Evolutionary conservation across 2,888 invertebrate genomes (phyloP), one percentile per base, ranked within the genome.

Genomic region (Hypercompe scribonia): DNA sequence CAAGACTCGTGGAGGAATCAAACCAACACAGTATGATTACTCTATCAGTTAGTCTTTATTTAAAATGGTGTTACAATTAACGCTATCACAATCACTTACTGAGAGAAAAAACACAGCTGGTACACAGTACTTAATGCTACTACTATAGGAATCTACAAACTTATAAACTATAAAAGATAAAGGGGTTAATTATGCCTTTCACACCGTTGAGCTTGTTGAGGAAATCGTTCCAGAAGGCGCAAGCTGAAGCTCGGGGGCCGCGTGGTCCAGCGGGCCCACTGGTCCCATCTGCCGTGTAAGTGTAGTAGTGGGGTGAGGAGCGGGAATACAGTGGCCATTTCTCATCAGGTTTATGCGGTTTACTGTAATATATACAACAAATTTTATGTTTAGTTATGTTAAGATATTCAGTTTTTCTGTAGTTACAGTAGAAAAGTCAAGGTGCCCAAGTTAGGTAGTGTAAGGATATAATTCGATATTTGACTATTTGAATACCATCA

Each of bases 151-250:
- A 2, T 33, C 34, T 34, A 54, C 7, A 10, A 21, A 54, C 36
- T 61, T 46, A 66, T 66, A 42, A 66, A 66, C 66, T 66, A 66
- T 0, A 70, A 50, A 71, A 31, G 7, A 46, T 36, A 15, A 31
- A 50, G 70, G 46, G 39, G 64, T 70, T 78, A 96, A 67, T 33
- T 68, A 64, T 68, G 68, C 61, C 71, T 61, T 65, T 67, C 79
- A 65, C 75, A 96, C 97, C 97, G 92, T 97, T 96, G 84, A 99
- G 97, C 92, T 98, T 97, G 78, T 99, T 99, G 90, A 99, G 96
- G 95, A 99, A 99, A 86, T 98, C 97, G 89, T 99, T 99, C 99
- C 99, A 99, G 94, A 99, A 99, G 72, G 99, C 98, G 94, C 99
- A 99, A 68, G 98, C 97, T 68, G 97, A 97, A 85, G 99, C 97